Evolutionary conservation across 2,113 vertebrate genomes (phyloP).

Genomic region (Nothocercus julius): DNA sequence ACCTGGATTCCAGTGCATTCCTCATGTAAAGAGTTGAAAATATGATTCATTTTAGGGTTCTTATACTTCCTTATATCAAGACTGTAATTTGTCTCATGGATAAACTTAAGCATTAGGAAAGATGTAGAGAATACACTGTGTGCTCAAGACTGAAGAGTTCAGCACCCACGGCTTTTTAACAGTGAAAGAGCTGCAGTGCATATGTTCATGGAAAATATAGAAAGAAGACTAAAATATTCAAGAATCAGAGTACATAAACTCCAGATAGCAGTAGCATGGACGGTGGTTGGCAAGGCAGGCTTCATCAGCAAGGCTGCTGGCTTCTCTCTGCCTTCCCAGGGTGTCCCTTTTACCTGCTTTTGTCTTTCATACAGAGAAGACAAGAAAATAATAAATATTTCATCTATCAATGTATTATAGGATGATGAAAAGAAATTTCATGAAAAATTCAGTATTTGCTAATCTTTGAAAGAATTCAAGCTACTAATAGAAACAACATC

Average conservation of each 20-base stretch:
- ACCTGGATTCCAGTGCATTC: not conserved
- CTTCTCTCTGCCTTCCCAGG: not conserved
- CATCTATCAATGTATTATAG: not conserved
- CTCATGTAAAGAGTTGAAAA: not conserved
- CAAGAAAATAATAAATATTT: not conserved
- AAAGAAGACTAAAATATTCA: not conserved
- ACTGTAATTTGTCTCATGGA: not conserved
- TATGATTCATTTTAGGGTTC: not conserved
- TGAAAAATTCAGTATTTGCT: not conserved
- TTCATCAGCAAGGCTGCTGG: not conserved
- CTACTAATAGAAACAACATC: not conserved
- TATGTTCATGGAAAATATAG: not conserved
- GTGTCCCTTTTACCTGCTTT: fast-evolving
- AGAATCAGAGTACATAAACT: not conserved
- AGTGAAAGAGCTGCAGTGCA: not conserved
- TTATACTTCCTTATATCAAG: not conserved
- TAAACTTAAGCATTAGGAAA: not conserved
- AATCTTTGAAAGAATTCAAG: not conserved
- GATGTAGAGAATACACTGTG: not conserved
- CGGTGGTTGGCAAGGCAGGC: not conserved
- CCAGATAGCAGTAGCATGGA: not conserved
- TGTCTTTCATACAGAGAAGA: not conserved
- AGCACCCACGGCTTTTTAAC: not conserved
- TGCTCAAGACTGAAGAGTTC: not conserved
- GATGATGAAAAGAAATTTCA: not conserved